phyloP scores from a whole-genome alignment of 2,888 invertebrate genomes.

The Rugalucina vietnamica region DNA sequence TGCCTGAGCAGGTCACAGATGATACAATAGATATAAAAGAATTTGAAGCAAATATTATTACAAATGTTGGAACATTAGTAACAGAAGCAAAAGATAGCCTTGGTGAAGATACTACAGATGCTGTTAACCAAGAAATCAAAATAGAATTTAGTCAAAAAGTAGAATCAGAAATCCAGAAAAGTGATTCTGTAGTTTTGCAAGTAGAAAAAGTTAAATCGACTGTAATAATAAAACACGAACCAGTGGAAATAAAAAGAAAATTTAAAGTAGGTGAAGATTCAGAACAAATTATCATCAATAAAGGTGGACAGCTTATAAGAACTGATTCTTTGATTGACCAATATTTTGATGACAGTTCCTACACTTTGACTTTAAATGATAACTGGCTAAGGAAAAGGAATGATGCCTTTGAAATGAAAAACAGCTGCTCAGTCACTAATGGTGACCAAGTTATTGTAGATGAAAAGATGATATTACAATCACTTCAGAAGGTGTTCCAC shows the following conservation, averaged over 20 bases:
- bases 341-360: constrained; percentile 76
- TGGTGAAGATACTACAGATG: background rate
- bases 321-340: constrained; percentile 71
- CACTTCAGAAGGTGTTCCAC: background rate
- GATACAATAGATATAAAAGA: background rate
- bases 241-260: constrained; percentile 75
- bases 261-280: constrained; percentile 70
- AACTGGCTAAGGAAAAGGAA: constrained; percentile 77
- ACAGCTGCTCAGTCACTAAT: background rate
- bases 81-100: background rate
- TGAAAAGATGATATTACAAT: background rate
- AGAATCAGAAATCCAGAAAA: background rate
- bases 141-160: background rate
- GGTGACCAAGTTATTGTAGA: background rate
- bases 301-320: constrained; percentile 72
- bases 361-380: constrained; percentile 73
- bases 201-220: background rate
- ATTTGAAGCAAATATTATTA: background rate
- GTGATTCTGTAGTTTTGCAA: background rate
- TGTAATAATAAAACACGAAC: constrained; percentile 39
- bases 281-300: constrained; percentile 63
- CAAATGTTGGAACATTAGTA: background rate
- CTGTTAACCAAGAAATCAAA: background rate
- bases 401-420: constrained; percentile 74
- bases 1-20: background rate